Conservation (phyloP, 2,113 vertebrate species). For the Brienomyrus brachyistius region DNA sequence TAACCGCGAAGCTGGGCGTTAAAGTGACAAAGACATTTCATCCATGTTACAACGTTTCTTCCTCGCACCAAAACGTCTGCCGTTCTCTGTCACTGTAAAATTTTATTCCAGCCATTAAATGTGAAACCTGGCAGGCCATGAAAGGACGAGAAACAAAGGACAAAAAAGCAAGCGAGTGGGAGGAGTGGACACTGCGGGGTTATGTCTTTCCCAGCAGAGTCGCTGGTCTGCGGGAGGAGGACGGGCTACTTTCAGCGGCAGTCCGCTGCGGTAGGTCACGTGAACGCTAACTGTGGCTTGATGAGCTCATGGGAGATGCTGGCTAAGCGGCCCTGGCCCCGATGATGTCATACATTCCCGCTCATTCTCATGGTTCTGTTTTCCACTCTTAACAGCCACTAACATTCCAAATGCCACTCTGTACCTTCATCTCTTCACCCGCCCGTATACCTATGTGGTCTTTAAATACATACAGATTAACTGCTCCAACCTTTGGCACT, state of each 20-base stretch:
- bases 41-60: neutral
- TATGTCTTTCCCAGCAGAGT: slow-evolving; percentile 5
- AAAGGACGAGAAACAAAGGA: neutral
- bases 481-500: neutral
- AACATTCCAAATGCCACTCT: neutral
- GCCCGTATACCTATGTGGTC: neutral
- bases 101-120: neutral
- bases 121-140: neutral
- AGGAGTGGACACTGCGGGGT: neutral
- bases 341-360: neutral
- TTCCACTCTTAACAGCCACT: neutral
- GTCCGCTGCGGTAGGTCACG: neutral
- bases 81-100: neutral
- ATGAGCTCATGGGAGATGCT: neutral
- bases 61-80: neutral
- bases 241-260: neutral
- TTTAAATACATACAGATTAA: neutral
- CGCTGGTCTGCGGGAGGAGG: neutral
- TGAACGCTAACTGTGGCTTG: neutral
- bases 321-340: neutral
- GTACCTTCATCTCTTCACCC: neutral
- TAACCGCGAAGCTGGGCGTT: neutral
- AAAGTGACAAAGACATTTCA: neutral
- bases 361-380: neutral
- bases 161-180: neutral